phyloP scores from a whole-genome alignment of 2,113 vertebrate genomes.

The Cyanoliseus patagonus region DNA sequence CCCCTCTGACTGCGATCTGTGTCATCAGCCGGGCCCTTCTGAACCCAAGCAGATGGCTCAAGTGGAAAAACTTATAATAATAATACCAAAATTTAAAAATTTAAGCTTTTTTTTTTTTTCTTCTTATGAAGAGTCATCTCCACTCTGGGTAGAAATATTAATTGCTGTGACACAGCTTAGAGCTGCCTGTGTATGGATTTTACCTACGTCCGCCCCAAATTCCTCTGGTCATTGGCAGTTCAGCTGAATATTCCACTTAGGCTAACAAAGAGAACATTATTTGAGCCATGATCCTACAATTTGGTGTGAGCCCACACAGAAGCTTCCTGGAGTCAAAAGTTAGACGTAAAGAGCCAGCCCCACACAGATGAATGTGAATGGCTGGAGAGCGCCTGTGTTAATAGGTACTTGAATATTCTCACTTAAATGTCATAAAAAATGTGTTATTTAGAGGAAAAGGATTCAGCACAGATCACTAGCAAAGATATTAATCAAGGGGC shows the following conservation, averaged over 20 bases:
- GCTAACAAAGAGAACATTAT: slow-evolving; percentile 43
- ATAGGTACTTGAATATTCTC: not conserved
- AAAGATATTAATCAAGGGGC: not conserved
- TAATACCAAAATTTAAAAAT: not conserved
- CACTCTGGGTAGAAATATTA: not conserved
- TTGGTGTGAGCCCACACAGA: not conserved
- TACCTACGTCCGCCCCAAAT: not conserved
- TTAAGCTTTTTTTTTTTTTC: not conserved
- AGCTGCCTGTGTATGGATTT: not conserved
- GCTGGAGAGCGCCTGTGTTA: not conserved
- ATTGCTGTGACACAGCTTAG: not conserved
- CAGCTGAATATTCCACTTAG: not conserved
- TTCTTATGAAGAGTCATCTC: rapidly evolving
- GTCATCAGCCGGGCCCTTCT: rapidly evolving
- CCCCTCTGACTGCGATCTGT: not conserved
- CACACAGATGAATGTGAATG: rapidly evolving
- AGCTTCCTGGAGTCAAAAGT: not conserved
- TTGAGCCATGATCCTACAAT: not conserved
- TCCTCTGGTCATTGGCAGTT: not conserved
- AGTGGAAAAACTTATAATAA: not conserved
- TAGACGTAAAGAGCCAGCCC: not conserved
- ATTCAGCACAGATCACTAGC: not conserved
- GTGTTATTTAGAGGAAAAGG: not conserved
- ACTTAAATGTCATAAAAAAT: not conserved
- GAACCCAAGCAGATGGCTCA: not conserved